Evolutionary conservation across 2,888 invertebrate species (phyloP).

Genomic region (Blastobasis lacticolella): DNA sequence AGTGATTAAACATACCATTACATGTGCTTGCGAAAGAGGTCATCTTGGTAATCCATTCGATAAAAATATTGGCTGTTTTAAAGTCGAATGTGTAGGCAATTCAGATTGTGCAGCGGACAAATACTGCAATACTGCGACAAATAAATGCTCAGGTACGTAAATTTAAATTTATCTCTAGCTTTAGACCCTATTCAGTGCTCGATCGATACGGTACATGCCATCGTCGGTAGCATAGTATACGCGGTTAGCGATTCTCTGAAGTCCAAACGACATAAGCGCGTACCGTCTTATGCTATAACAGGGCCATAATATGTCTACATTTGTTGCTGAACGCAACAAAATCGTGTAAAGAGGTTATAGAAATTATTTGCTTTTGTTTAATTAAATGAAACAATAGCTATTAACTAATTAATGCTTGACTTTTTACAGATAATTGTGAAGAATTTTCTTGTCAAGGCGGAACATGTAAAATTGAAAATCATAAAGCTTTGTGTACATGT

Average conservation of each 20-base stretch:
- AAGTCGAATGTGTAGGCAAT: conserved; percentile 88
- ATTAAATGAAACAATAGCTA: too few relatives aligned
- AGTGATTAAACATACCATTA: conserved; percentile 80
- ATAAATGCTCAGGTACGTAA: conserved; percentile 84
- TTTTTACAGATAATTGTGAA: conserved; percentile 84
- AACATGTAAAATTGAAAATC: conserved; percentile 81
- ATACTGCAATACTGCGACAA: conserved; percentile 81
- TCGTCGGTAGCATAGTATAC: too few relatives aligned
- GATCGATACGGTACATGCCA: too few relatives aligned
- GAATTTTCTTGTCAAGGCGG: conserved; percentile 86
- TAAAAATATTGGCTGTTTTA: conserved; percentile 86
- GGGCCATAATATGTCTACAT: too few relatives aligned
- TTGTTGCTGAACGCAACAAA: too few relatives aligned
- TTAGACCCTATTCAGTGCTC: too few relatives aligned
- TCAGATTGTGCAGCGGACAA: conserved; percentile 84
- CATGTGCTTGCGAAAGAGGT: conserved; percentile 86
- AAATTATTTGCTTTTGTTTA: too few relatives aligned
- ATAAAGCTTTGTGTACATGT: conserved; percentile 83
- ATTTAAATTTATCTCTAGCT: neutral
- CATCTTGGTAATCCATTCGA: conserved; percentile 88
- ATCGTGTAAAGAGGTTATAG: too few relatives aligned
- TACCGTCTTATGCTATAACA: too few relatives aligned
- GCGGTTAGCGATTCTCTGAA: too few relatives aligned
- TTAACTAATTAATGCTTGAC: neutral
- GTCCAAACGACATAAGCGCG: too few relatives aligned